Evolutionary conservation across 2,113 vertebrate genomes (phyloP).

Genomic region (Grammomys surdaster): DNA sequence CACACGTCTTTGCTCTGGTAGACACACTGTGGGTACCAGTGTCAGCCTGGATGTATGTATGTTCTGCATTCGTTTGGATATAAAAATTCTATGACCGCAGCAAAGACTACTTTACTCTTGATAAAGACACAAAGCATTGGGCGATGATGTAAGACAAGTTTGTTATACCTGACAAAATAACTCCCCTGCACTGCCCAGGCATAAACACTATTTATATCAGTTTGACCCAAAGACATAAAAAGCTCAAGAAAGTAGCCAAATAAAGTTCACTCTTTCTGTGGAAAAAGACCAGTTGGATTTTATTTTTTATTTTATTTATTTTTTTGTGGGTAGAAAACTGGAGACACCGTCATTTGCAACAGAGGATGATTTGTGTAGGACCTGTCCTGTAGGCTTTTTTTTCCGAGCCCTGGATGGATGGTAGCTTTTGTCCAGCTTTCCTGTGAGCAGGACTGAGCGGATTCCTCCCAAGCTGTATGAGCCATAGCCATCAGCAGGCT

Average conservation of each 20-base stretch:
- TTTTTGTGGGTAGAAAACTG: neutral
- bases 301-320: neutral
- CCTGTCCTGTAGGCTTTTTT: constrained; percentile 67
- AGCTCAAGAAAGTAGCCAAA: neutral
- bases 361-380: neutral
- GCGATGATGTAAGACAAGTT: neutral
- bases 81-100: neutral
- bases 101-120: neutral
- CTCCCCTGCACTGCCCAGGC: neutral
- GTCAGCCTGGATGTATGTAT: neutral
- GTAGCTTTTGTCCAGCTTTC: constrained; percentile 62
- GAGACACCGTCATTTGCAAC: neutral
- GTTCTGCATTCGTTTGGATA: neutral
- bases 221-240: constrained; percentile 10
- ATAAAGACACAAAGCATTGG: neutral
- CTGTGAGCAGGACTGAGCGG: constrained; percentile 38
- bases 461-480: constrained; percentile 81
- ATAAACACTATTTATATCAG: neutral
- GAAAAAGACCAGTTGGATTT: neutral
- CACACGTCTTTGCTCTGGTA: neutral
- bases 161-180: neutral
- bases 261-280: neutral
- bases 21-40: neutral
- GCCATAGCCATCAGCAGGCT: constrained; percentile 85
- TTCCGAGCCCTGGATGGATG: constrained; percentile 54